Evolutionary conservation across 2,797 vertebrate genomes (phyloP).

Genomic region (Orestias chungarensis): DNA sequence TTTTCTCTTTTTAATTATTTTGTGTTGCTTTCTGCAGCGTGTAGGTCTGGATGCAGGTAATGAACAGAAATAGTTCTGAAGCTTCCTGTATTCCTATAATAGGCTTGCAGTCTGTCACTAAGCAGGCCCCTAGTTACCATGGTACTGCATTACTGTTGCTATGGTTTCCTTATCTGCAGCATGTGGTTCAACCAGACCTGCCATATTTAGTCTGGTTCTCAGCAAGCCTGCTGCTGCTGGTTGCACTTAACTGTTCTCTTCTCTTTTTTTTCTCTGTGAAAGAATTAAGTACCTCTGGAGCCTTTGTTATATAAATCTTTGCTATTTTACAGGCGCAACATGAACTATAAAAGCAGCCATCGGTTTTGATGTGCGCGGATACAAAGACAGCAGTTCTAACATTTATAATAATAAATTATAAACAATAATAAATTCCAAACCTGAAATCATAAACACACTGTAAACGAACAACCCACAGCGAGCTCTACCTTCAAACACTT

Average conservation of each 20-base stretch:
- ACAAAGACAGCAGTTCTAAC: neutral
- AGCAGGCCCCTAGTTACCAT: slow-evolving; percentile 63
- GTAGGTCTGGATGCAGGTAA: neutral
- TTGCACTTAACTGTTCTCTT: slow-evolving; percentile 37
- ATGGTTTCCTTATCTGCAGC: slow-evolving; percentile 81
- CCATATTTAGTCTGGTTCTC: slow-evolving; percentile 73
- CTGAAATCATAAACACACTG: no score
- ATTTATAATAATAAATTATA: slow-evolving; percentile 6
- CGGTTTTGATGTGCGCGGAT: neutral
- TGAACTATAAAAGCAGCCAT: neutral
- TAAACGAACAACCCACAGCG: no score
- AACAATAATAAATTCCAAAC: slow-evolving; percentile 19
- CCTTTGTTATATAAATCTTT: neutral
- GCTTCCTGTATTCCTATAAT: slow-evolving; percentile 45
- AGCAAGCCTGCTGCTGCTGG: slow-evolving; percentile 45
- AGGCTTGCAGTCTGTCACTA: slow-evolving; percentile 42
- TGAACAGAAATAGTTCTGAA: slow-evolving; percentile 12
- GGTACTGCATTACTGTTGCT: slow-evolving; percentile 77
- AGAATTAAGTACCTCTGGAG: neutral
- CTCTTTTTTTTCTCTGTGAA: slow-evolving; percentile 23
- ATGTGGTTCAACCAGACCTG: slow-evolving; percentile 74
- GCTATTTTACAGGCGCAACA: neutral
- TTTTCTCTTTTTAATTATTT: neutral
- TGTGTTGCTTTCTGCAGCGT: neutral
- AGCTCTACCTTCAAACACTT: no score